phyloP scores from a whole-genome alignment of 2,888 invertebrate species.

The Acleris emargana region DNA sequence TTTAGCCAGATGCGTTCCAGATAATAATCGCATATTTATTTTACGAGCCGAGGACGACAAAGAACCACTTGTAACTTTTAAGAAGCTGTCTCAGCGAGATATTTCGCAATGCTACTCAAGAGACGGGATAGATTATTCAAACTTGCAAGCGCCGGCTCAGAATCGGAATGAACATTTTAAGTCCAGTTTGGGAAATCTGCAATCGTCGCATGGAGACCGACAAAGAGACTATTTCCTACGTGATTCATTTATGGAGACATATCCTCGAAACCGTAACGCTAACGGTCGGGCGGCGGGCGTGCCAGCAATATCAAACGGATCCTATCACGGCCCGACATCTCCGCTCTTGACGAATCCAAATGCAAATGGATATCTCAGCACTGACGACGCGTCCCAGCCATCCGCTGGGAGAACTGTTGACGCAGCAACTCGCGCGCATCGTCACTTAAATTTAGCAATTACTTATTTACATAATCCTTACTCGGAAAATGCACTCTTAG shows the following conservation, averaged over 20 bases:
- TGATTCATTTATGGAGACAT: conserved; percentile 78
- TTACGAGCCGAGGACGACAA: conserved; percentile 46
- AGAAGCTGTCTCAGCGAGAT: conserved; percentile 51
- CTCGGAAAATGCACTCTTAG: neutral
- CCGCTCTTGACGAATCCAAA: conserved; percentile 73
- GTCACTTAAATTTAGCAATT: conserved; percentile 17
- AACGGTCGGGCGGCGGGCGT: conserved; percentile 73
- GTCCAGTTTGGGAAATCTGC: conserved; percentile 63
- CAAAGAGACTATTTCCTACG: conserved; percentile 72
- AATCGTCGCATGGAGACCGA: conserved; percentile 61
- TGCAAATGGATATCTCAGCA: conserved; percentile 57
- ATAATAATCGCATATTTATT: conserved; percentile 49
- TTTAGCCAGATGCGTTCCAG: conserved; percentile 37
- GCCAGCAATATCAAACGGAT: conserved; percentile 75
- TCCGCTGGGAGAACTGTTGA: conserved; percentile 49
- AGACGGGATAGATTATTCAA: conserved; percentile 49
- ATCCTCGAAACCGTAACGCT: conserved; percentile 75
- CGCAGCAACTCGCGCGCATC: conserved; percentile 48
- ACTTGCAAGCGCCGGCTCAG: conserved; percentile 47
- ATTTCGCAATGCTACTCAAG: conserved; percentile 48
- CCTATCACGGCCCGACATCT: conserved; percentile 71
- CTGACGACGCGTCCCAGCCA: conserved; percentile 52
- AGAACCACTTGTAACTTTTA: conserved; percentile 53
- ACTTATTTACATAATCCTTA: conserved; percentile 2
- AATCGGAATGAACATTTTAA: conserved; percentile 53